Evolutionary conservation across 1,140 invertebrate species (phyloP).

Genomic region (Bursaphelenchus mucronatus): DNA sequence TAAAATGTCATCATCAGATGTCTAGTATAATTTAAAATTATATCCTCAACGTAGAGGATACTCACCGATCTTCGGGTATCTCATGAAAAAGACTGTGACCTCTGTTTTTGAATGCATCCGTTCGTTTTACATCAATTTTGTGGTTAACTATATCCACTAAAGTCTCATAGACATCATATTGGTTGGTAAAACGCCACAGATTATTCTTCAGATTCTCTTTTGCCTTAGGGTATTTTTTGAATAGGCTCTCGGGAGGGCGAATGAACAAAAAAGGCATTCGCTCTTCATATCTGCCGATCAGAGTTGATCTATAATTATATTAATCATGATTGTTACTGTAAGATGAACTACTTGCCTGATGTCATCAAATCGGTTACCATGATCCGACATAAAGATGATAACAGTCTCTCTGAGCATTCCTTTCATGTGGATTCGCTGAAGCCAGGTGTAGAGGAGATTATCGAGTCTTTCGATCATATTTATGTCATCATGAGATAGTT

Average conservation of each 20-base stretch:
- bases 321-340: no score
- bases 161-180: constrained; percentile 48
- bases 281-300: constrained; percentile 80
- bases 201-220: constrained; percentile 67
- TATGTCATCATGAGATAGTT: constrained; percentile 45
- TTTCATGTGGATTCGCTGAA: constrained; percentile 35
- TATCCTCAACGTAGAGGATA: no score
- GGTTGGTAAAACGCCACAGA: constrained; percentile 47
- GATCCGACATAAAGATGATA: constrained; percentile 80
- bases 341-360: constrained; percentile 65
- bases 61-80: constrained; percentile 41
- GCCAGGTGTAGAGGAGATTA: constrained; percentile 30
- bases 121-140: constrained; percentile 23
- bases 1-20: constrained; percentile 13
- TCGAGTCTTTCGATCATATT: constrained; percentile 40
- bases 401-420: constrained; percentile 64
- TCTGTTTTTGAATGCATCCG: constrained; percentile 23
- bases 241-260: constrained; percentile 72
- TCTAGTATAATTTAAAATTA: no score
- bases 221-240: constrained; percentile 67
- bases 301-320: constrained; percentile 66
- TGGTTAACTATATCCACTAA: constrained; percentile 51
- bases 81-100: constrained; percentile 61
- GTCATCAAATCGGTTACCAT: constrained; percentile 80
- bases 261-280: constrained; percentile 79